phyloP scores from a whole-genome alignment of 2,888 invertebrate genomes.

The Colletes collaris region DNA sequence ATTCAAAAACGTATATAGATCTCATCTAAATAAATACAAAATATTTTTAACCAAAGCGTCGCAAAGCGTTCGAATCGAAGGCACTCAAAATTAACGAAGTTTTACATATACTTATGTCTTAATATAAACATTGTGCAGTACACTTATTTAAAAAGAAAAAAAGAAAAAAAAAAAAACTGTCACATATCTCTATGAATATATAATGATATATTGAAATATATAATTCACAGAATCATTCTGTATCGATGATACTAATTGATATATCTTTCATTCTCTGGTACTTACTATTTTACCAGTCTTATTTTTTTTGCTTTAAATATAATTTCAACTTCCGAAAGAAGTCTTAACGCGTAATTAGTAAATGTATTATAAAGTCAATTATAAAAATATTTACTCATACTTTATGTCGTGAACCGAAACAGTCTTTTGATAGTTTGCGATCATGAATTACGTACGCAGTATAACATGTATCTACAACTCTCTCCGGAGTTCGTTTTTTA shows the following conservation, averaged over 20 bases:
- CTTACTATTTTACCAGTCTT: slow-evolving; percentile 5
- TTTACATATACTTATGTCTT: slow-evolving; percentile 16
- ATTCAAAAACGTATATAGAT: slow-evolving; percentile 20
- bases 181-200: slow-evolving; percentile 14
- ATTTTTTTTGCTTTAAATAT: neutral
- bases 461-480: neutral
- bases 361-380: slow-evolving; percentile 21
- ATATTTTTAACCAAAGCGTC: slow-evolving; percentile 15
- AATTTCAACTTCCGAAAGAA: slow-evolving; percentile 1
- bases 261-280: neutral
- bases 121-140: slow-evolving; percentile 11
- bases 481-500: neutral
- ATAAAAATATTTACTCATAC: slow-evolving; percentile 37
- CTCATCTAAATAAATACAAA: slow-evolving; percentile 52
- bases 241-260: slow-evolving; percentile 7
- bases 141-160: slow-evolving; percentile 5
- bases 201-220: slow-evolving; percentile 25
- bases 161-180: neutral
- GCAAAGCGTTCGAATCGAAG: slow-evolving; percentile 12
- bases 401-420: slow-evolving; percentile 3
- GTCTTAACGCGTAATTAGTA: neutral
- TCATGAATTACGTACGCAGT: slow-evolving; percentile 9
- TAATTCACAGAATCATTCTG: slow-evolving; percentile 9
- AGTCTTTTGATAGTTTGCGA: neutral
- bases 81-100: slow-evolving; percentile 18